Base-by-base conservation (phyloP, 2,113 vertebrate species). In the Festucalex cinctus region DNA sequence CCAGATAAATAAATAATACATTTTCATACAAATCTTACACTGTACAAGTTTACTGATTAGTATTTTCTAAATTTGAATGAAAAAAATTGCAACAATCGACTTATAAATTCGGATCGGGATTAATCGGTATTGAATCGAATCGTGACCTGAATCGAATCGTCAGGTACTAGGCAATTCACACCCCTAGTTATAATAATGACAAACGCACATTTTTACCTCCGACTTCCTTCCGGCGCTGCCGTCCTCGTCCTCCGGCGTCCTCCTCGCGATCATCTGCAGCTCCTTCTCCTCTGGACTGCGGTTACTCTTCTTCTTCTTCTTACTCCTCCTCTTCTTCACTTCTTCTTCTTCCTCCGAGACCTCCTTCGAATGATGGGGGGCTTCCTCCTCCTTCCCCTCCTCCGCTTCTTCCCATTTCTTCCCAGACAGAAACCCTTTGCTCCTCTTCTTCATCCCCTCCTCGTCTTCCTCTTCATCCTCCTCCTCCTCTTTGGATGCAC, bases 221-320 rank as follows among this genome's bases (percentile, higher is more conserved):
- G 92, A 85, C 81, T 94, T 97, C 72, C 92, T 91, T 80, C 89
- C 93, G 79, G 93, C 94, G 0, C 97, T 99, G 73, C 96, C 97
- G 78, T 98, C 97, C 69, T 99, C 96, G n/a, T 95, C 94, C 81
- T 95, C 93, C 0, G 89, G 90, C 48, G 85, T 68, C 22, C 87
- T 62, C 20, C 75, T 83, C 24, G 85, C 88, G 57, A 88, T 91
- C 70, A 93, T 89, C 1, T 92, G 92, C 72, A 94, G 91, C 74
- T 89, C 88, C 75, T 86, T 87, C 75, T 88, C 88, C 83, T 91
- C 90, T 1, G 83, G 88, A 75, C 84, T 88, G 73, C 67, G 88
- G 73, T 71, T 74, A 3, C 17, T 13, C 24, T 16, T 81, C 81
- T 20, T 83, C 85, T 85, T 93, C 90, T 24, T 81, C 46, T 88